Evolutionary conservation across 1,140 invertebrate species (phyloP).

Genomic region (Fopius arisanus): DNA sequence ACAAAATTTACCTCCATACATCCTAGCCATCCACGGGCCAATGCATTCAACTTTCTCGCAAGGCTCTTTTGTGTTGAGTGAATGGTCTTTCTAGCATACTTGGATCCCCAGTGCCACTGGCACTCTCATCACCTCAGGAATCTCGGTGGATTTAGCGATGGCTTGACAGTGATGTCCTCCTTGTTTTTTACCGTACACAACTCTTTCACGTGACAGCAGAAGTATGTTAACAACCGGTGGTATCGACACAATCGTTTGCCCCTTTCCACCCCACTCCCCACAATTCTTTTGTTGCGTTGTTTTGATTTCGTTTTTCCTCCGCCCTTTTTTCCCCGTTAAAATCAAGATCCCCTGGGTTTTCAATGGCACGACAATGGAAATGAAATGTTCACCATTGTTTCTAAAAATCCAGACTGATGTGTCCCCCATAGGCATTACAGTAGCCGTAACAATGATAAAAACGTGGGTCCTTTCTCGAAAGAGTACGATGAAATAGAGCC

Average conservation of each 20-base stretch:
- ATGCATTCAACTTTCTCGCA: not conserved
- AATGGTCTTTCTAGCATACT: not conserved
- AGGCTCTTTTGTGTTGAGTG: not conserved
- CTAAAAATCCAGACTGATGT: not conserved
- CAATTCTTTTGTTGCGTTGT: slow-evolving; percentile 5
- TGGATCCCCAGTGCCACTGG: not conserved
- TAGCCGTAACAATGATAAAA: not conserved
- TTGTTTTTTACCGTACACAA: not conserved
- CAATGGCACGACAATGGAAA: not conserved
- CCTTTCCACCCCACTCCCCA: not conserved
- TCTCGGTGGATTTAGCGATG: slow-evolving; percentile 14
- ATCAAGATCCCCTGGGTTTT: not conserved
- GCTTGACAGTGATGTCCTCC: not conserved
- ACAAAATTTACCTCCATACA: not conserved
- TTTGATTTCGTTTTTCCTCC: slow-evolving; percentile 15
- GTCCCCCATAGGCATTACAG: not conserved
- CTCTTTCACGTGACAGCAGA: slow-evolving; percentile 19
- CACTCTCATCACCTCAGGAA: slow-evolving; percentile 16
- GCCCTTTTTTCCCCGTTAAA: not conserved
- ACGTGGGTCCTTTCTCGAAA: not conserved
- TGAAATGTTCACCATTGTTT: not conserved
- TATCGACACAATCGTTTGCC: slow-evolving; percentile 22
- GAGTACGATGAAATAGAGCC: not conserved
- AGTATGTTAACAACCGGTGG: slow-evolving; percentile 23
- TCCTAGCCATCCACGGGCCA: not conserved